Percentiles rank a stretch among this genome's conserved stretches.
Conservation (phyloP, 2,113 vertebrate species). For the Paraplagusia blochii region DNA sequence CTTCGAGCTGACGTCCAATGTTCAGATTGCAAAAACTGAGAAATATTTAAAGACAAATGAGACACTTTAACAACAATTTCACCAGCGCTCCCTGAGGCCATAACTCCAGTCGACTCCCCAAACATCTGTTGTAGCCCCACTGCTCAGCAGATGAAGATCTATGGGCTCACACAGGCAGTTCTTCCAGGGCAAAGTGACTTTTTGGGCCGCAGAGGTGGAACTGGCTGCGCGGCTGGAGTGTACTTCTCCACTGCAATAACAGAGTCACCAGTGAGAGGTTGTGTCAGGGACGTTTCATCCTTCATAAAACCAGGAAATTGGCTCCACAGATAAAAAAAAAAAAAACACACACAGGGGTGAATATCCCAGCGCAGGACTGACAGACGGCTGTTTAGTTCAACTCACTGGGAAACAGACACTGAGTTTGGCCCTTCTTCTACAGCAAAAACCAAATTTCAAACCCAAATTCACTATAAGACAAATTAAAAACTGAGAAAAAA, state of each 20-base stretch:
- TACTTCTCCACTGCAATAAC: slow-evolving; percentile 40
- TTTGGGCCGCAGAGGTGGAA: slow-evolving; percentile 29
- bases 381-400: no score
- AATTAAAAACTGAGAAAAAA: no score
- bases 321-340: no score
- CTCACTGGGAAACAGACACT: no score
- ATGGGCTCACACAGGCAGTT: slow-evolving; percentile 36
- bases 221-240: slow-evolving; percentile 23
- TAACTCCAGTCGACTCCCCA: slow-evolving; percentile 44
- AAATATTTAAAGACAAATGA: slow-evolving; percentile 43
- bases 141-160: slow-evolving; percentile 52
- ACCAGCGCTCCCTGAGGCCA: slow-evolving; percentile 31
- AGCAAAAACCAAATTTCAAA: no score
- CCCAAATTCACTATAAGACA: no score
- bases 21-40: neutral
- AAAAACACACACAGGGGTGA: no score
- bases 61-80: slow-evolving; percentile 40
- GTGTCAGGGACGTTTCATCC: slow-evolving; percentile 4
- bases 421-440: no score
- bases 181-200: slow-evolving; percentile 42
- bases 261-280: slow-evolving; percentile 26
- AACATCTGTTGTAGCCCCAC: slow-evolving; percentile 51
- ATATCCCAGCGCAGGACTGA: no score
- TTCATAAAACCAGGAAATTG: neutral
- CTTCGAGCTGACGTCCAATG: neutral